Conservation (phyloP, 2,888 invertebrate species). For the Acronicta psi region DNA sequence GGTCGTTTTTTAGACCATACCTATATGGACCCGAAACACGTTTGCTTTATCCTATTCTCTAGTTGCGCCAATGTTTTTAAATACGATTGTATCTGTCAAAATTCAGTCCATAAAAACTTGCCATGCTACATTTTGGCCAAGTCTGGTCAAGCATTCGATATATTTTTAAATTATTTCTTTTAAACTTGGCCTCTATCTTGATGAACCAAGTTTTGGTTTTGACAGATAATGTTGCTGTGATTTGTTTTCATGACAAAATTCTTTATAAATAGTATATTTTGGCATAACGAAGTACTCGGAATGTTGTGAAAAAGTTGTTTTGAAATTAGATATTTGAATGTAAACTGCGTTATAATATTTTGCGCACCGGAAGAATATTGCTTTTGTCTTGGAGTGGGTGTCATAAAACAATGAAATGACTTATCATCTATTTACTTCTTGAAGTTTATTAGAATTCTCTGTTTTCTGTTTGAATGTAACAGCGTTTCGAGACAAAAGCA, state of each 20-base stretch:
- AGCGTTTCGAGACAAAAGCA: conserved; percentile 32
- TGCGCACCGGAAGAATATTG: conserved; percentile 31
- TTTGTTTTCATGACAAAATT: conserved; percentile 55
- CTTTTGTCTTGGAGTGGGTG: conserved; percentile 30
- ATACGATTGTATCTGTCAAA: conserved; percentile 39
- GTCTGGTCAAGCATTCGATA: conserved; percentile 20
- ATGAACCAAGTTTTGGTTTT: conserved; percentile 27
- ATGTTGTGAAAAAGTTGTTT: conserved; percentile 64
- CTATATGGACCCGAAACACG: conserved; percentile 4
- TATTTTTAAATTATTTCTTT: conserved; percentile 19
- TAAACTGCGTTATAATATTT: conserved; percentile 41
- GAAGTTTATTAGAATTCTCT: background rate
- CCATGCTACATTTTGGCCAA: conserved; percentile 27
- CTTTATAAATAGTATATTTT: conserved; percentile 45
- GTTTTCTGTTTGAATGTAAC: background rate
- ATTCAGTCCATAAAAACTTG: conserved; percentile 21
- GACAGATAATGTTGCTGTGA: conserved; percentile 47
- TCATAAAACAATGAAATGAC: background rate
- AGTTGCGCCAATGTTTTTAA: conserved; percentile 47
- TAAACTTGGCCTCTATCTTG: conserved; percentile 19
- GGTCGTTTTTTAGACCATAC: conserved; percentile 40
- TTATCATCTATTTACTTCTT: background rate
- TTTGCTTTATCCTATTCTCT: conserved; percentile 35
- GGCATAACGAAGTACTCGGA: conserved; percentile 53
- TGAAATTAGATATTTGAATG: conserved; percentile 54